Evolutionary conservation across 2,113 vertebrate species (phyloP).

Genomic region (Caretta caretta): DNA sequence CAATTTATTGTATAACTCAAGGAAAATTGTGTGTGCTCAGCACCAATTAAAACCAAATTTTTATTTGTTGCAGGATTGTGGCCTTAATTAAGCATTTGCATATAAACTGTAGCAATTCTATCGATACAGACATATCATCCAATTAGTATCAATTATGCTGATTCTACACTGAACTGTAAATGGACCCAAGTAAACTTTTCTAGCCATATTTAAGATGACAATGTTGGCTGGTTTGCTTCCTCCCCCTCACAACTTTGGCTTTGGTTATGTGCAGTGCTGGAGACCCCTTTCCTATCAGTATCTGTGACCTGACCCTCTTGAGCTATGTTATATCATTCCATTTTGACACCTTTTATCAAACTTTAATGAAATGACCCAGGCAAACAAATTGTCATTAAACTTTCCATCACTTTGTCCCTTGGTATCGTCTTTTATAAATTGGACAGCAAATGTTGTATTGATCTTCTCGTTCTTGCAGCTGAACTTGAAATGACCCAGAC

Average conservation of each 20-base stretch:
- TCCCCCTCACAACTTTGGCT: conserved; percentile 69
- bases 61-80: neutral
- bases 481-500: conserved; percentile 94
- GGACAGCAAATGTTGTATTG: conserved; percentile 95
- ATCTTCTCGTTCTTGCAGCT: conserved; percentile 89
- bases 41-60: accelerated
- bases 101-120: accelerated
- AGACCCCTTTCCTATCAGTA: conserved; percentile 73
- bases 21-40: neutral
- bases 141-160: conserved; percentile 36
- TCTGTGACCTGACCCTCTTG: conserved; percentile 83
- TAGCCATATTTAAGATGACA: neutral
- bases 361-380: conserved; percentile 89
- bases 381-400: conserved; percentile 96
- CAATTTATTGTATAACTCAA: neutral
- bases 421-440: conserved; percentile 97
- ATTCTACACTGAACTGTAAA: conserved; percentile 39
- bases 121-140: neutral
- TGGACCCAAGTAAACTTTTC: conserved; percentile 18
- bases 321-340: conserved; percentile 85
- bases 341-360: conserved; percentile 95
- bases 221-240: conserved; percentile 20
- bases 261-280: conserved; percentile 47
- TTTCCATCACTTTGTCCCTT: conserved; percentile 91
- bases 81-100: neutral